Evolutionary conservation across 2,888 invertebrate species (phyloP).

Genomic region (Stenchaetothrips biformis): DNA sequence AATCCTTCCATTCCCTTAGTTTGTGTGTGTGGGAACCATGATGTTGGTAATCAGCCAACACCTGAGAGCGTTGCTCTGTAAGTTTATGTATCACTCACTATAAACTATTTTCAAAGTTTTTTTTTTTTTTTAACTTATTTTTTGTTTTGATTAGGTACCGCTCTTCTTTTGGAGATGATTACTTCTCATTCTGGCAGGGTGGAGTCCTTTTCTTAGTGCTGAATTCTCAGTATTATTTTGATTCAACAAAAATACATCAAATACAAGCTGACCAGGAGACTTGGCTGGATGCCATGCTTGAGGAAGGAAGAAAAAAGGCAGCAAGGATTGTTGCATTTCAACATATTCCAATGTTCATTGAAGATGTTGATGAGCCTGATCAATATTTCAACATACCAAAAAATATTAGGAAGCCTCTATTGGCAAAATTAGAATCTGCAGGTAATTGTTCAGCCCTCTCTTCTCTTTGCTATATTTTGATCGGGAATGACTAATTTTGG

Average conservation of each 20-base stretch:
- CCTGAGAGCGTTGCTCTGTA: constrained; percentile 42
- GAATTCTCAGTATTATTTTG: constrained; percentile 47
- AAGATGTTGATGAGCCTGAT: constrained; percentile 42
- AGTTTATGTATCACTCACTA: constrained; percentile 27
- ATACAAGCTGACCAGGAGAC: constrained; percentile 44
- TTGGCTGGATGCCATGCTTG: constrained; percentile 46
- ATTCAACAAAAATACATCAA: constrained; percentile 40
- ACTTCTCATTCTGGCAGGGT: constrained; percentile 49
- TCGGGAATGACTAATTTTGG: background rate
- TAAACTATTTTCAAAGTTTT: constrained; percentile 25
- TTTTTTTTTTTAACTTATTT: background rate
- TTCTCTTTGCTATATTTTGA: background rate
- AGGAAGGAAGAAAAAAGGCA: constrained; percentile 36
- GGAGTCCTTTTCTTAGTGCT: constrained; percentile 49
- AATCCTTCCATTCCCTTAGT: constrained; percentile 47
- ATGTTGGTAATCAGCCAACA: constrained; percentile 49
- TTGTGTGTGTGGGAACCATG: constrained; percentile 53
- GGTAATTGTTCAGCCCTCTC: constrained; percentile 40
- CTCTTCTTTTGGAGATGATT: constrained; percentile 48
- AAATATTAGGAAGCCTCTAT: constrained; percentile 41
- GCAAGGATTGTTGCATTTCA: constrained; percentile 46
- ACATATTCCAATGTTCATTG: constrained; percentile 49
- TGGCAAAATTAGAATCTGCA: constrained; percentile 45
- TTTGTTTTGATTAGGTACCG: constrained; percentile 38
- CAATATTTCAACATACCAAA: constrained; percentile 45